Percentiles rank a stretch among this genome's conserved stretches.
phyloP scores from a whole-genome alignment of 2,888 invertebrate species.

The Tetranychus piercei region DNA sequence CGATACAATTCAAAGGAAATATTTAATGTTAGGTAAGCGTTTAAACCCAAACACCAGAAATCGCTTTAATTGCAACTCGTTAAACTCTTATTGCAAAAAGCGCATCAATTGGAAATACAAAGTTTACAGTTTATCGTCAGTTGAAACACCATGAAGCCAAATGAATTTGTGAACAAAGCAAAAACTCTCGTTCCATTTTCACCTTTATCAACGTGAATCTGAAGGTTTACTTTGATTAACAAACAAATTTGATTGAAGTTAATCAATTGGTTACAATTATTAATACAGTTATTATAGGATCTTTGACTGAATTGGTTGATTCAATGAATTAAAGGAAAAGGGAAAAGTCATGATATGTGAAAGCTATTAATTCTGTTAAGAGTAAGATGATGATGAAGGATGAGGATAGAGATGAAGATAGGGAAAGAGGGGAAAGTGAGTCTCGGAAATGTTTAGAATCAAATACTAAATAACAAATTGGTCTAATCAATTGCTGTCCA shows the following conservation, averaged over 20 bases:
- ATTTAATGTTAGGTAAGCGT: conserved; percentile 38
- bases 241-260: no score
- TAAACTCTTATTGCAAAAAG: no score
- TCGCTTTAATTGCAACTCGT: not conserved
- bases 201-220: no score
- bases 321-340: not conserved
- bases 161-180: no score
- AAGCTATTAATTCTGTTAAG: not conserved
- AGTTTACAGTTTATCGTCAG: no score
- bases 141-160: no score
- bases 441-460: not conserved
- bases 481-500: conserved; percentile 1
- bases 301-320: not conserved
- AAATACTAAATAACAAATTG: not conserved
- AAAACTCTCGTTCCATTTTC: no score
- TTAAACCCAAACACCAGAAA: not conserved
- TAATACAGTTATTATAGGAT: no score
- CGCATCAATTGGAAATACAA: no score
- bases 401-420: not conserved
- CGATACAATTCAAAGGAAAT: conserved; percentile 77
- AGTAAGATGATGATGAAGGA: not conserved
- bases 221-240: no score
- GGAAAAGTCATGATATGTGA: not conserved
- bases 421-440: not conserved
- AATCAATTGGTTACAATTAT: no score